These are phyloP conservation scores for Thysanoteuthis rhombus DNA, from an alignment of 2,888 invertebrate species.

Conservation along the genomic window DNA sequence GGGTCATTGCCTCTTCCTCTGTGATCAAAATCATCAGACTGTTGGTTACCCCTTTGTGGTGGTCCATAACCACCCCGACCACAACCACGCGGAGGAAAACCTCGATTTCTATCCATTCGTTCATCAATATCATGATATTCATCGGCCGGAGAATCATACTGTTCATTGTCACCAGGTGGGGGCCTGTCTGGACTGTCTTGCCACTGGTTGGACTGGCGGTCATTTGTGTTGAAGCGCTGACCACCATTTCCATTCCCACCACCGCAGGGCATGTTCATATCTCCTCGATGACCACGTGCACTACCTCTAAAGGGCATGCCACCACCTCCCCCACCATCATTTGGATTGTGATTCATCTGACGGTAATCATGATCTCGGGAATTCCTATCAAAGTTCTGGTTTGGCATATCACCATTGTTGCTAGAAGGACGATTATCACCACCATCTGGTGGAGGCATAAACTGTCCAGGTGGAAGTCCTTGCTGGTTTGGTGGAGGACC, in stretches of 20 bases:
- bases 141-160: background rate
- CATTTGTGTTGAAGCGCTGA: background rate
- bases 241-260: background rate
- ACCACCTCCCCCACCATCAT: constrained; percentile 36
- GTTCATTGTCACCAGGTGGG: background rate
- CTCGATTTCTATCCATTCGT: constrained; percentile 13
- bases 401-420: constrained; percentile 35
- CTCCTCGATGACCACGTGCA: constrained; percentile 31
- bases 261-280: background rate
- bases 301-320: constrained; percentile 31
- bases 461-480: constrained; percentile 16
- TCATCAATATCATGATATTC: constrained; percentile 28
- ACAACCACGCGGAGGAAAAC: background rate
- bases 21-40: constrained; percentile 17
- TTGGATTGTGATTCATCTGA: constrained; percentile 33
- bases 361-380: constrained; percentile 26
- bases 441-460: constrained; percentile 37
- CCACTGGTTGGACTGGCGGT: constrained; percentile 13
- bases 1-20: background rate
- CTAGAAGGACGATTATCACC: constrained; percentile 39
- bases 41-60: background rate
- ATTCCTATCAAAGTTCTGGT: constrained; percentile 28
- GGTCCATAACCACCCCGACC: background rate
- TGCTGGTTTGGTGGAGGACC: constrained; percentile 20
- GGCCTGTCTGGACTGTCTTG: background rate